phyloP scores from a whole-genome alignment of 2,797 vertebrate species.

The Cottoperca gobio region DNA sequence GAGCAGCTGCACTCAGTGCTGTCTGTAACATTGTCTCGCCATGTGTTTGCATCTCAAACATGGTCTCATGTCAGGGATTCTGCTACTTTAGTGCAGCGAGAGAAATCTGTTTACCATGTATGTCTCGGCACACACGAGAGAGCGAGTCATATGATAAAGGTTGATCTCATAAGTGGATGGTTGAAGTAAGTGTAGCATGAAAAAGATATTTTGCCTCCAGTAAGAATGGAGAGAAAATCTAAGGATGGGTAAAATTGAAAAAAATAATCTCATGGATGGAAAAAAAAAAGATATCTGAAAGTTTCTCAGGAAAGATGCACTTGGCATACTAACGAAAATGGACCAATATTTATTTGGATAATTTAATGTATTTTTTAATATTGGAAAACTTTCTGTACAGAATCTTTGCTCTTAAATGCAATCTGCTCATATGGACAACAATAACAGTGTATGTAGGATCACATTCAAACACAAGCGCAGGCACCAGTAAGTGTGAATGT shows the following conservation, averaged over 20 bases:
- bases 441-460: conserved; percentile 21
- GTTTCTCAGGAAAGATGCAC: conserved; percentile 71
- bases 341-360: conserved; percentile 78
- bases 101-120: conserved; percentile 53
- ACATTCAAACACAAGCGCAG: conserved; percentile 25
- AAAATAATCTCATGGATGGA: not conserved
- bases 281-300: conserved; percentile 17
- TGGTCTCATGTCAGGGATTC: conserved; percentile 28
- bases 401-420: conserved; percentile 60
- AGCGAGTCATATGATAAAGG: conserved; percentile 48
- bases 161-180: conserved; percentile 44
- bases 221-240: conserved; percentile 30
- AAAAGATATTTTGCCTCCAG: conserved; percentile 35
- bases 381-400: conserved; percentile 58
- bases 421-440: conserved; percentile 55
- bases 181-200: conserved; percentile 54
- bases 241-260: conserved; percentile 8
- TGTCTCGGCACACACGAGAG: conserved; percentile 39
- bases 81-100: conserved; percentile 25
- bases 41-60: conserved; percentile 28
- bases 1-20: conserved; percentile 11
- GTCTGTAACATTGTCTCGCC: conserved; percentile 9
- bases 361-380: conserved; percentile 70
- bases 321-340: conserved; percentile 53
- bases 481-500: conserved; percentile 29